phyloP scores from a whole-genome alignment of 2,797 vertebrate species.

The Discoglossus pictus region DNA sequence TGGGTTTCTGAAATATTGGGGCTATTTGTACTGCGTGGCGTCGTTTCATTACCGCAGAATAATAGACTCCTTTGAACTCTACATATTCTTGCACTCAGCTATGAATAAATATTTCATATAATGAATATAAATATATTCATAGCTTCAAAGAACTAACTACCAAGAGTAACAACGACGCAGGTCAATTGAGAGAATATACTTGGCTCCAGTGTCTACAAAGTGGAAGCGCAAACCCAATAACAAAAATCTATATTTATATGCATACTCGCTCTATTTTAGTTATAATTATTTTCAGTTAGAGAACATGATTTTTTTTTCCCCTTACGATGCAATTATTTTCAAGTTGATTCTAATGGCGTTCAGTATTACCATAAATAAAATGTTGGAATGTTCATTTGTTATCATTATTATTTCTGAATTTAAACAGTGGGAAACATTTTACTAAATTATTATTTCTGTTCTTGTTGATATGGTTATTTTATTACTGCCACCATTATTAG shows the following conservation, averaged over 20 bases:
- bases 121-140: conserved; percentile 50
- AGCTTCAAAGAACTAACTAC: conserved; percentile 46
- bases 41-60: conserved; percentile 48
- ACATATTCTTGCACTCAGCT: conserved; percentile 32
- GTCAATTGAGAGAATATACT: conserved; percentile 22
- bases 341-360: conserved; percentile 19
- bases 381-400: conserved; percentile 17
- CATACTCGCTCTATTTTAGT: conserved; percentile 14
- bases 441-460: conserved; percentile 31
- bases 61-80: conserved; percentile 42
- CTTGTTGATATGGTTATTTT: conserved; percentile 18
- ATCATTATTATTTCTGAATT: conserved; percentile 26
- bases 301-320: conserved; percentile 20
- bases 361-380: conserved; percentile 37
- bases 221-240: conserved; percentile 10
- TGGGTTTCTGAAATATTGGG: conserved; percentile 18
- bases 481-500: conserved; percentile 19
- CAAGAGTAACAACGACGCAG: conserved; percentile 19
- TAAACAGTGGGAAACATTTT: conserved; percentile 29
- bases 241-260: conserved; percentile 31
- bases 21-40: conserved; percentile 32
- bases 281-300: conserved; percentile 39
- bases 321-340: conserved; percentile 35
- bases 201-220: neutral
- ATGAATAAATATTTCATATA: conserved; percentile 50